Conservation (phyloP, 37 sponge, comb jelly and placozoan genomes). For the Halichondria panicea region DNA sequence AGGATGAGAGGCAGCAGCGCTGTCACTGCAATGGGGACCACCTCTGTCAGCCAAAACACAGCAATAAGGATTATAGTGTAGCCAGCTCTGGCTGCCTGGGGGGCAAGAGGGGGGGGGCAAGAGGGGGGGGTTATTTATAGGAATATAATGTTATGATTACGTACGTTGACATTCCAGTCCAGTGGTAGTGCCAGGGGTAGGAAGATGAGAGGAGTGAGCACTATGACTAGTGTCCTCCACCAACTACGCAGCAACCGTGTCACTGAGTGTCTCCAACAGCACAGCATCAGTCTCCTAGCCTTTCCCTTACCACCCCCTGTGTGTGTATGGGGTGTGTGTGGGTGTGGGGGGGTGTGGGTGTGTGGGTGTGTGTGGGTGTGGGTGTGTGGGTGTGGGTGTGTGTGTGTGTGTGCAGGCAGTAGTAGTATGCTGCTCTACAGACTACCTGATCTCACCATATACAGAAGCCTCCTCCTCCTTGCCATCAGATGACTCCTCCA, state of each 20-base stretch:
- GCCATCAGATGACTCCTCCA: too few species aligned
- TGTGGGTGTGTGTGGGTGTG: too few species aligned
- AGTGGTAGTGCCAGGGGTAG: conserved; percentile 31
- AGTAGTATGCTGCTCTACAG: too few species aligned
- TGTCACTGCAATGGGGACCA: conserved; percentile 77
- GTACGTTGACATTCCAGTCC: neutral
- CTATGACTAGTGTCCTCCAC: conserved; percentile 60
- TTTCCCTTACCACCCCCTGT: too few species aligned
- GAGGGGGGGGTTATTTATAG: neutral
- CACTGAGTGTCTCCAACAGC: conserved; percentile 9
- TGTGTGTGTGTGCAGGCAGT: too few species aligned
- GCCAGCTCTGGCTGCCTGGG: conserved; percentile 67
- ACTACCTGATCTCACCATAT: too few species aligned
- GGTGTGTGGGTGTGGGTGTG: too few species aligned
- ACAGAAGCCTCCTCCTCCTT: too few species aligned
- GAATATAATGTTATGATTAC: neutral
- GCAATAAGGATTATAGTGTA: conserved; percentile 83
- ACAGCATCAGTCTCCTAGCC: too few species aligned
- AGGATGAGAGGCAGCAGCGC: conserved; percentile 90
- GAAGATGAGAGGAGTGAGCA: conserved; percentile 56
- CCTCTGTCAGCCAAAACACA: conserved; percentile 89
- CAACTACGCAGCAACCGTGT: conserved; percentile 33
- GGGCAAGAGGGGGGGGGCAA: neutral
- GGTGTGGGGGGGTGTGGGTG: too few species aligned
- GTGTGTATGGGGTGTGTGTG: too few species aligned